Evolutionary conservation across 2,888 invertebrate genomes (phyloP), one percentile per base, ranked within the genome.

Genomic region (Beris morrisii): DNA sequence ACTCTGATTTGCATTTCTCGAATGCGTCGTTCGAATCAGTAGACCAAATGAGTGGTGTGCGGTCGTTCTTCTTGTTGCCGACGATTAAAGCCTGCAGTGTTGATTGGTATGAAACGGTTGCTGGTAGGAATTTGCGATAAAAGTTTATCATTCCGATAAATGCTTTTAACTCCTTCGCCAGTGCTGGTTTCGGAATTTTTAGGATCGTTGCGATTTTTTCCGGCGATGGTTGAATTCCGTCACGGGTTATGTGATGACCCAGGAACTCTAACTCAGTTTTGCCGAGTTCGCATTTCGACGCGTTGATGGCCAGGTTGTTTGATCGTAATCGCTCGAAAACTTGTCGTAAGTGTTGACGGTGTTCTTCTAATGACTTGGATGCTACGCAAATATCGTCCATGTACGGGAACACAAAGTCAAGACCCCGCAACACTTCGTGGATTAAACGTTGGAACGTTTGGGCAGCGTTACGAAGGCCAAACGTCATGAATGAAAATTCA

Each of bases 371-470:
- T 9, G 54, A 55, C 5, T 53, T 9, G 6, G 74, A 73, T 4
- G 73, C 73, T 3, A 75, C 63, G 7, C 73, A 64, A 7, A 75
- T 72, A 55, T 76, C 74, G 57, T 76, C 75, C 1, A 75, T 45
- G 56, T 74, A 76, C 5, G 68, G 58, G 52, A 71, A 72, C 5
- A 63, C 69, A 57, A 76, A 72, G 48, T 59, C 59, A 3, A 74
- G 43, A 5, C 70, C 74, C 22, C 70, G 54, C 5, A 73, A 58
- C 0, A 76, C 70, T 3, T 71, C 70, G 55, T 78, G 71, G 38
- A 79, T 75, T 58, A 76, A 73, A 4, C 74, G 67, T 66, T 77
- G 76, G 64, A 79, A 79, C 0, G 75, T 75, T 48, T 76, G 76
- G 1, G 73, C 74, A 0, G 76, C 76, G 65, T 78, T 78, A 0